Percentiles rank a stretch among this genome's conserved stretches.
Evolutionary conservation across 2,797 vertebrate genomes (phyloP).

Genomic region (Sparus aurata): DNA sequence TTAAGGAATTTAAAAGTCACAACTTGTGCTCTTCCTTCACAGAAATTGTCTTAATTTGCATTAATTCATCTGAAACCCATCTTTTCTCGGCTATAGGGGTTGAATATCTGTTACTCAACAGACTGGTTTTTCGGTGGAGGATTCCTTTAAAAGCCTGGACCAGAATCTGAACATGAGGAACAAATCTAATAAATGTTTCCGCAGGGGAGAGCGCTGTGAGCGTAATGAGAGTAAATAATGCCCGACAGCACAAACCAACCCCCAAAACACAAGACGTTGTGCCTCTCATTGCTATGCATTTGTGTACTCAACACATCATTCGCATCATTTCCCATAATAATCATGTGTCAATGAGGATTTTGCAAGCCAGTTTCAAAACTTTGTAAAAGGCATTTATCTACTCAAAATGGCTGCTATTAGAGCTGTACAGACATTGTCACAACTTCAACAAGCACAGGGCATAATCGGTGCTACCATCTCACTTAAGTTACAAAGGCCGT

Average conservation of each 20-base stretch:
- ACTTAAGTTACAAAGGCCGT: not conserved
- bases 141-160: too few relatives aligned
- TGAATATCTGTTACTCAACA: not conserved
- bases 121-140: too few relatives aligned
- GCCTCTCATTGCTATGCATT: not conserved
- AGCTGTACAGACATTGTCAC: not conserved
- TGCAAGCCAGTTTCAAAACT: not conserved
- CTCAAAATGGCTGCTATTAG: conserved; percentile 14
- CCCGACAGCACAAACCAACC: conserved; percentile 1
- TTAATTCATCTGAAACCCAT: not conserved
- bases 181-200: conserved; percentile 5
- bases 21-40: too few relatives aligned
- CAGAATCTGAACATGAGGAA: too few relatives aligned
- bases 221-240: not conserved
- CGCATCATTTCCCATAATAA: conserved; percentile 4
- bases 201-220: not conserved
- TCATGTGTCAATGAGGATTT: not conserved
- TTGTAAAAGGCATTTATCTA: not conserved
- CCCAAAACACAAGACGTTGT: not conserved
- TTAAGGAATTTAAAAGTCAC: not conserved
- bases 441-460: conserved; percentile 18
- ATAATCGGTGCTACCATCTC: not conserved
- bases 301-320: not conserved
- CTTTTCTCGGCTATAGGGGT: not conserved
- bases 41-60: not conserved